A percentile compares a stretch with the other conserved stretches of the same genome.
Conservation (phyloP, 2,797 vertebrate species). For the Alca torda region DNA sequence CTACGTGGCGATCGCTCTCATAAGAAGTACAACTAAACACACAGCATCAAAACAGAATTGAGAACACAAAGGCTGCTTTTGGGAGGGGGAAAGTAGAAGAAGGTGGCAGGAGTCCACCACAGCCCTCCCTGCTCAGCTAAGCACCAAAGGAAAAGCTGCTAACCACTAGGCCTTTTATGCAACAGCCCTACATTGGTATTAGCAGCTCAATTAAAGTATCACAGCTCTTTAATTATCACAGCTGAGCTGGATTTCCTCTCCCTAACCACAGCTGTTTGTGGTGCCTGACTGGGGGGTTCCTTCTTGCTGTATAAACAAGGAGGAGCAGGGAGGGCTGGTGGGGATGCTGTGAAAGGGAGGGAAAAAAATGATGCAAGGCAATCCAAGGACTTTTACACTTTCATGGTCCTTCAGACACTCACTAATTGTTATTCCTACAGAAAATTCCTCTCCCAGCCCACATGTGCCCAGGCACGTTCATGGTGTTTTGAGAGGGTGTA, state of each 20-base stretch:
- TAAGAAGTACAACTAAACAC: background rate
- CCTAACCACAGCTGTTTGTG: background rate
- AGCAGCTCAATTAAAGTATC: slow-evolving; percentile 1
- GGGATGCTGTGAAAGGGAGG: background rate
- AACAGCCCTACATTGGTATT: background rate
- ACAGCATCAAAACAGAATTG: accelerated
- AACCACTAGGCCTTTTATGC: background rate
- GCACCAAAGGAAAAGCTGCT: background rate
- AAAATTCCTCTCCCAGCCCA: background rate
- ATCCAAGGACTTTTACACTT: background rate
- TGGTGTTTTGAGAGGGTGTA: no score
- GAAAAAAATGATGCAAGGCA: background rate
- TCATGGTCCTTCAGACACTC: background rate
- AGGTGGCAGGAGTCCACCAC: background rate
- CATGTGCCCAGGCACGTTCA: accelerated
- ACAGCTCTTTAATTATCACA: background rate
- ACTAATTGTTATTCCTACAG: background rate
- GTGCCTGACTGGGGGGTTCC: background rate
- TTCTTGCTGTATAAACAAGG: accelerated
- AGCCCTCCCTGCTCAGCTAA: background rate
- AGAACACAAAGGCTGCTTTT: background rate
- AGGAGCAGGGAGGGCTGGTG: background rate
- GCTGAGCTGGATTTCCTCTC: background rate
- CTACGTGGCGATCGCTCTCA: accelerated
- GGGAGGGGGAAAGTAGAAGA: background rate